These are phyloP conservation scores for Drosophila asahinai DNA, from an alignment of 1,140 invertebrate genomes.

Conservation along the genomic window DNA sequence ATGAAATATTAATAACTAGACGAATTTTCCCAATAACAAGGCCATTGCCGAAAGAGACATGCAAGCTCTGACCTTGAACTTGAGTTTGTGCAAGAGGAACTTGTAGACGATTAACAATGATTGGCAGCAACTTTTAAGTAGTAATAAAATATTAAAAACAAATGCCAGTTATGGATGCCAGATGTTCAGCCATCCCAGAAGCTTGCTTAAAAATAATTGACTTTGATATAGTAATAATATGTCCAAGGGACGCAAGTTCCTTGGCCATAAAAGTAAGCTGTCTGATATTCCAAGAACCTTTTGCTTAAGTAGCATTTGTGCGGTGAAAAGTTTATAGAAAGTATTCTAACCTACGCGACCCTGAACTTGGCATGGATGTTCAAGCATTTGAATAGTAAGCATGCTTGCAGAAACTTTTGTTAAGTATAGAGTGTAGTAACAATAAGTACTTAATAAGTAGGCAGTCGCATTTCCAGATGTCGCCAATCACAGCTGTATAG, in stretches of 20 bases:
- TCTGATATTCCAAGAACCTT: too few relatives aligned
- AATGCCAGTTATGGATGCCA: neutral
- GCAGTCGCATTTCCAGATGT: constrained; percentile 1
- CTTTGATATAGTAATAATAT: too few relatives aligned
- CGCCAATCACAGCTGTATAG: neutral
- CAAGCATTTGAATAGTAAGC: neutral
- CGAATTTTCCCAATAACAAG: too few relatives aligned
- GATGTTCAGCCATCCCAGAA: too few relatives aligned
- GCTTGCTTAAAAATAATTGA: neutral
- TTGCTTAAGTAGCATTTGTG: neutral
- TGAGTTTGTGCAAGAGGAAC: neutral
- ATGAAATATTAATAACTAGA: neutral
- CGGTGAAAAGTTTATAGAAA: neutral
- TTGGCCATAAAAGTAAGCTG: too few relatives aligned
- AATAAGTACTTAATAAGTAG: neutral
- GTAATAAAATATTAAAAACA: neutral
- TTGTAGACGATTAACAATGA: neutral
- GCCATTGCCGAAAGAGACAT: too few relatives aligned
- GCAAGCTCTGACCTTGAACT: neutral
- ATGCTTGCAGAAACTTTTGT: neutral
- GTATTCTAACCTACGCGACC: neutral
- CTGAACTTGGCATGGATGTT: neutral
- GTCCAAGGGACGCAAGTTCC: too few relatives aligned
- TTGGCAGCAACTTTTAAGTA: neutral
- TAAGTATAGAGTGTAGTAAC: neutral